A percentile compares a stretch with the other conserved stretches of the same genome.
phyloP scores from a whole-genome alignment of 2,113 vertebrate species.

The Catharus fuscescens region DNA sequence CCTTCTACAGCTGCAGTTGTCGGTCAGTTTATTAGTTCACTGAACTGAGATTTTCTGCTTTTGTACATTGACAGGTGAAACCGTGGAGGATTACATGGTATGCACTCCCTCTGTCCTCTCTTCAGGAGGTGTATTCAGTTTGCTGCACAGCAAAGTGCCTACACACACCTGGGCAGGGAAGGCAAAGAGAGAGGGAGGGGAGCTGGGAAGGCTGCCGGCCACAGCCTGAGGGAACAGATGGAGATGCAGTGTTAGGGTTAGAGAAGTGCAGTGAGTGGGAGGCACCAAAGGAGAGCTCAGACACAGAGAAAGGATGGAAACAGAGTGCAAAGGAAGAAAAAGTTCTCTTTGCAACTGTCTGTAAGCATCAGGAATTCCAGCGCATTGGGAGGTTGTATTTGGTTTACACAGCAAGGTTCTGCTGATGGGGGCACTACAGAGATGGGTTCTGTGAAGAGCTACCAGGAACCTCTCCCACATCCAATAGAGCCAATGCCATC shows the following conservation, averaged over 20 bases:
- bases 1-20: fast-evolving
- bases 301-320: neutral
- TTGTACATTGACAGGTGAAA: neutral
- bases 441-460: neutral
- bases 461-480: neutral
- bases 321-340: neutral
- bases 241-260: neutral
- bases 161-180: neutral
- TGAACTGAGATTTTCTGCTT: neutral
- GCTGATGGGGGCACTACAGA: neutral
- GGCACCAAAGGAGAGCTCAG: neutral
- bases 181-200: neutral
- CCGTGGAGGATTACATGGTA: fast-evolving
- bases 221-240: constrained; percentile 15
- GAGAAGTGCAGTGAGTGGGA: neutral
- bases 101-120: neutral
- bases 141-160: neutral
- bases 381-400: neutral
- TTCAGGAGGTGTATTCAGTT: neutral
- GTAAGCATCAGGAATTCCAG: neutral
- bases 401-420: neutral
- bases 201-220: neutral
- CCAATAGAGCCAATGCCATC: neutral
- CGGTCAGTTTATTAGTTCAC: fast-evolving
- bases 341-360: neutral